Evolutionary conservation across 2,888 invertebrate genomes (phyloP).

Genomic region (Eupithecia subumbrata): DNA sequence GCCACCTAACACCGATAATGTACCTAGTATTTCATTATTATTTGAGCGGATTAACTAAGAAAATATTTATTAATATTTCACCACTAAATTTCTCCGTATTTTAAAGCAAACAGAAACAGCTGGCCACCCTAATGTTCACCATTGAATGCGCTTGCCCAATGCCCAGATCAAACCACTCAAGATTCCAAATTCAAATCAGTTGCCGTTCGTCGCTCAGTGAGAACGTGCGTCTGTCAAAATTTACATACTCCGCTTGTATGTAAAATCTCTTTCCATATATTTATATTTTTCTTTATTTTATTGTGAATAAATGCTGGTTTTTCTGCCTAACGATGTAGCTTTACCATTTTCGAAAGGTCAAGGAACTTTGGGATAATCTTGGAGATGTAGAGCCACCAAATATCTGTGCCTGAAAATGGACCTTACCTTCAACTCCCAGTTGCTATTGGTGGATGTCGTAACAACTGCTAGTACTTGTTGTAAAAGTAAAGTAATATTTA

Average conservation of each 20-base stretch:
- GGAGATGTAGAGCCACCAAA: background rate
- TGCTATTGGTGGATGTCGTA: too few species aligned
- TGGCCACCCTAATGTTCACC: conserved; percentile 60
- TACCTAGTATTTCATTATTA: too few species aligned
- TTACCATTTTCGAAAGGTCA: conserved; percentile 57
- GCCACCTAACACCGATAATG: too few species aligned
- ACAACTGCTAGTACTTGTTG: too few species aligned
- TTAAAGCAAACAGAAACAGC: background rate
- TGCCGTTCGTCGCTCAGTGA: conserved; percentile 64
- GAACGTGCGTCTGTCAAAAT: conserved; percentile 68
- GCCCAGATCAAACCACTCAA: conserved; percentile 58
- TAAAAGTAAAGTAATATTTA: too few species aligned
- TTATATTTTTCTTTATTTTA: conserved; percentile 48
- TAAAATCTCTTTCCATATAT: conserved; percentile 52
- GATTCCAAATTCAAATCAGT: conserved; percentile 82
- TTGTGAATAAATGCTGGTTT: conserved; percentile 65
- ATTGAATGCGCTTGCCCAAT: conserved; percentile 75
- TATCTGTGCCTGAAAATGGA: background rate
- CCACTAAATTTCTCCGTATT: background rate
- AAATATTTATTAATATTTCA: background rate
- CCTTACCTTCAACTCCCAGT: too few species aligned
- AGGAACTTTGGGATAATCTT: background rate
- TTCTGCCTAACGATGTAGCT: conserved; percentile 72
- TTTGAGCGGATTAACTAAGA: background rate
- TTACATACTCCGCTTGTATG: conserved; percentile 76